phyloP scores from a whole-genome alignment of 2,888 invertebrate genomes.

The Brachynemurus nebulosus region DNA sequence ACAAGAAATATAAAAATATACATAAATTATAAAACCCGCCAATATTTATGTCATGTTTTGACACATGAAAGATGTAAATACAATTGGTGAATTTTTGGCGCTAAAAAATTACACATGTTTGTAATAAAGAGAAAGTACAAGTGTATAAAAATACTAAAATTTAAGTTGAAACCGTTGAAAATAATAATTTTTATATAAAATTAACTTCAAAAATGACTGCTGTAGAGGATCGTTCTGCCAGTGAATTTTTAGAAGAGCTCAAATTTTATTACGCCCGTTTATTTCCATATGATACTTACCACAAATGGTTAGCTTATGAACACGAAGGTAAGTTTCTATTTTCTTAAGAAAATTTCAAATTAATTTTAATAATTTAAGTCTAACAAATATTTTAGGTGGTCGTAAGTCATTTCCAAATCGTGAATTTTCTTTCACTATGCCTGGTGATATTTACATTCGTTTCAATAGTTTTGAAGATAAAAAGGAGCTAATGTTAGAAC shows the following conservation, averaged over 20 bases:
- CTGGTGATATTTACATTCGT: neutral
- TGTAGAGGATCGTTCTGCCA: too few relatives aligned
- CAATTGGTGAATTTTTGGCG: too few relatives aligned
- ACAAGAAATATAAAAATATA: too few relatives aligned
- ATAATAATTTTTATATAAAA: too few relatives aligned
- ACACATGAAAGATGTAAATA: too few relatives aligned
- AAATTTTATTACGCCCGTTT: slow-evolving; percentile 5
- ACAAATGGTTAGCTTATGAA: neutral
- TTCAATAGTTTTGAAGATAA: neutral
- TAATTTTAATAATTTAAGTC: neutral
- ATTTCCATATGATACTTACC: slow-evolving; percentile 4
- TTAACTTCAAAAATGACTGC: too few relatives aligned
- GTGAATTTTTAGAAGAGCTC: slow-evolving; percentile 1
- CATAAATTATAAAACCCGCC: too few relatives aligned
- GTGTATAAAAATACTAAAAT: too few relatives aligned
- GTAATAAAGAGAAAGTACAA: too few relatives aligned
- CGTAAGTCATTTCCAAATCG: neutral
- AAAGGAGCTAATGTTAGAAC: neutral
- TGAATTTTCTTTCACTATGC: slow-evolving; percentile 3
- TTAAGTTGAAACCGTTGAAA: too few relatives aligned
- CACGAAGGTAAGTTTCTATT: slow-evolving; percentile 1
- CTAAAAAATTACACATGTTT: too few relatives aligned
- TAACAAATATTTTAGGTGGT: neutral
- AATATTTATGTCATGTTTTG: too few relatives aligned
- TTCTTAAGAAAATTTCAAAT: neutral